Evolutionary conservation across 2,113 vertebrate species (phyloP).

Genomic region (Litocranius walleri): DNA sequence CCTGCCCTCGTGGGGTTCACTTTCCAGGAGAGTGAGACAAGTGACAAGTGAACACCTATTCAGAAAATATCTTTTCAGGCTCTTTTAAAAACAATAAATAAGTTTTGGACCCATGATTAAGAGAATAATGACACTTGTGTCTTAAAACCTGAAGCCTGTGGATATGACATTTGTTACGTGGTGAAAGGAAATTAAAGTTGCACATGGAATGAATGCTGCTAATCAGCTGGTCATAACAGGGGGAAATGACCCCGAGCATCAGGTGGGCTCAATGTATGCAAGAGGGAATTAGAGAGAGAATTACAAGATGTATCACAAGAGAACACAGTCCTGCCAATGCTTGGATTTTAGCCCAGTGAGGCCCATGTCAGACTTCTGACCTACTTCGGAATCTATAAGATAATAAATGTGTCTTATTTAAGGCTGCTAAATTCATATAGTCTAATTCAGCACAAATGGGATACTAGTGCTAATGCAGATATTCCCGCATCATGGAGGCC

Average conservation of each 20-base stretch:
- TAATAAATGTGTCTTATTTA: background rate
- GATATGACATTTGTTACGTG: background rate
- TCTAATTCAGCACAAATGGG: background rate
- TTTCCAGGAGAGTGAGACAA: background rate
- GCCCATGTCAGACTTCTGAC: accelerated
- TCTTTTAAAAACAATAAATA: background rate
- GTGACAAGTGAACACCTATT: background rate
- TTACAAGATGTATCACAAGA: background rate
- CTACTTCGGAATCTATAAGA: background rate
- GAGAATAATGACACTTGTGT: background rate
- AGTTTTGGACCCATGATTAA: background rate
- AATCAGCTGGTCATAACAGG: background rate
- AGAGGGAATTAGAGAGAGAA: background rate
- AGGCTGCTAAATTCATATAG: too few species aligned
- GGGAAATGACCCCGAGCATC: background rate
- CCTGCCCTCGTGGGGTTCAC: background rate
- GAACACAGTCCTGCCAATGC: background rate
- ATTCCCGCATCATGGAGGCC: too few species aligned
- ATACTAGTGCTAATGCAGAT: background rate
- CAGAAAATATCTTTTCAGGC: background rate
- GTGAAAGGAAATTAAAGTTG: background rate
- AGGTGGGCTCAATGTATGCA: background rate
- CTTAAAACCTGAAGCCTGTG: background rate
- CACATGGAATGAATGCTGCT: background rate
- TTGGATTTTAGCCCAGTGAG: background rate